phyloP scores from a whole-genome alignment of 2,888 invertebrate genomes.

The Caenorhabditis parvicauda region DNA sequence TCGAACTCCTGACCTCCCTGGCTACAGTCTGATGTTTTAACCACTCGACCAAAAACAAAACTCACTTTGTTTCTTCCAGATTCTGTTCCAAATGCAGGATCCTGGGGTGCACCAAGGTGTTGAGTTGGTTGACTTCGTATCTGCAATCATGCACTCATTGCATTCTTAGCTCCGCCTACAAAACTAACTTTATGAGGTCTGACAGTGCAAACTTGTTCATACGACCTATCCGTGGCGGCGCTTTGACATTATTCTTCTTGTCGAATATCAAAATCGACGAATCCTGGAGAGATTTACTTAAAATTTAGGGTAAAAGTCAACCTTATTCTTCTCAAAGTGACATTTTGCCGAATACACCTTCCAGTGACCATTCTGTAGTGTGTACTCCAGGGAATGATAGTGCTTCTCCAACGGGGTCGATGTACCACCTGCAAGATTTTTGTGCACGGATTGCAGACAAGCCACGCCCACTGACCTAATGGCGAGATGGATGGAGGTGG shows the following conservation, averaged over 20 bases:
- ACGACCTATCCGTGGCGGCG: constrained; percentile 56
- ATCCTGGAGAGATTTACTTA: constrained; percentile 37
- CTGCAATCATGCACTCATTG: constrained; percentile 9
- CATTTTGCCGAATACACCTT: constrained; percentile 44
- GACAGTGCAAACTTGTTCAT: constrained; percentile 51
- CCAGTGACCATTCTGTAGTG: constrained; percentile 41
- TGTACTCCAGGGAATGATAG: constrained; percentile 28
- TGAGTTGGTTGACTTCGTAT: constrained; percentile 52
- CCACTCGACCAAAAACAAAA: neutral
- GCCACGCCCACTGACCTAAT: neutral
- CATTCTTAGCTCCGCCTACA: no score
- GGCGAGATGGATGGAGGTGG: constrained; percentile 34
- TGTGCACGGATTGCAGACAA: no score
- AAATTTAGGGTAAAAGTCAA: neutral
- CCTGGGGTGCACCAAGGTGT: constrained; percentile 50
- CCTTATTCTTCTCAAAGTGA: constrained; percentile 45
- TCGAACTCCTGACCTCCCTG: neutral
- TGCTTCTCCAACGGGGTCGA: constrained; percentile 33
- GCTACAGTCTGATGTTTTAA: neutral
- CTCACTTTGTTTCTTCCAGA: constrained; percentile 55
- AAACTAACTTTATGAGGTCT: constrained; percentile 48
- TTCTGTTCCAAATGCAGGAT: constrained; percentile 49
- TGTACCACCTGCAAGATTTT: no score
- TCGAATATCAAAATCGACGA: constrained; percentile 55
- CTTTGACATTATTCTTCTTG: constrained; percentile 55